Evolutionary conservation across 1,140 invertebrate species (phyloP).

Genomic region (Listronotus oregonensis): DNA sequence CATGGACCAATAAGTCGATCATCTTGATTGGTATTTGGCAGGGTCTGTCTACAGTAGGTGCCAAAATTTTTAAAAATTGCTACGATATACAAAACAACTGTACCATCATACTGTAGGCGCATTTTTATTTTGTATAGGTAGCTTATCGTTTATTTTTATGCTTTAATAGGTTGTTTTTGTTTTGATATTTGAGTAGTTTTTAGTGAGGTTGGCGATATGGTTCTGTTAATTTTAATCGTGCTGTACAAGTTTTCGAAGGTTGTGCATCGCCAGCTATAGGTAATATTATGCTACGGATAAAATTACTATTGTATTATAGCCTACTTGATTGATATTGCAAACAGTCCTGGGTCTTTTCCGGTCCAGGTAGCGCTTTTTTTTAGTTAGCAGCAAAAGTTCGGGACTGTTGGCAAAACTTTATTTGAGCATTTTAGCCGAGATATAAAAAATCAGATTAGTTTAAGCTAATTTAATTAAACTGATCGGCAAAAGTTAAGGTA

Average conservation of each 20-base stretch:
- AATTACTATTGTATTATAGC: conserved; percentile 39
- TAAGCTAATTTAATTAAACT: conserved; percentile 18
- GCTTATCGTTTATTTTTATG: conserved; percentile 44
- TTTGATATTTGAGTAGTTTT: conserved; percentile 42
- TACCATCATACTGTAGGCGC: conserved; percentile 40
- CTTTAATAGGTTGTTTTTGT: conserved; percentile 44
- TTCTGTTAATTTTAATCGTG: conserved; percentile 43
- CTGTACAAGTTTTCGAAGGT: conserved; percentile 49
- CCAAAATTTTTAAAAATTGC: conserved; percentile 40
- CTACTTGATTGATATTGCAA: conserved; percentile 25
- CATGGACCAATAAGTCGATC: not conserved
- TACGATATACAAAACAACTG: conserved; percentile 18
- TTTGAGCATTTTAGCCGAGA: conserved; percentile 21
- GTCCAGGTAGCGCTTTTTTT: conserved; percentile 36
- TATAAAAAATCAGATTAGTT: conserved; percentile 17
- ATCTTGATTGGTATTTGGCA: conserved; percentile 12
- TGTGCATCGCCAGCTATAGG: conserved; percentile 50
- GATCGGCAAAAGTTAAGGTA: no score
- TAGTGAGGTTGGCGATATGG: conserved; percentile 45
- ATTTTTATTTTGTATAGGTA: conserved; percentile 45
- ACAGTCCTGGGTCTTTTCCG: conserved; percentile 31
- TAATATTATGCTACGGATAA: conserved; percentile 37
- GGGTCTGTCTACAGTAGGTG: conserved; percentile 47
- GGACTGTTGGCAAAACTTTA: conserved; percentile 27
- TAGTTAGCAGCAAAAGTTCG: conserved; percentile 22